Evolutionary conservation across 2,888 invertebrate species (phyloP).

Genomic region (Caenorhabditis sinica): DNA sequence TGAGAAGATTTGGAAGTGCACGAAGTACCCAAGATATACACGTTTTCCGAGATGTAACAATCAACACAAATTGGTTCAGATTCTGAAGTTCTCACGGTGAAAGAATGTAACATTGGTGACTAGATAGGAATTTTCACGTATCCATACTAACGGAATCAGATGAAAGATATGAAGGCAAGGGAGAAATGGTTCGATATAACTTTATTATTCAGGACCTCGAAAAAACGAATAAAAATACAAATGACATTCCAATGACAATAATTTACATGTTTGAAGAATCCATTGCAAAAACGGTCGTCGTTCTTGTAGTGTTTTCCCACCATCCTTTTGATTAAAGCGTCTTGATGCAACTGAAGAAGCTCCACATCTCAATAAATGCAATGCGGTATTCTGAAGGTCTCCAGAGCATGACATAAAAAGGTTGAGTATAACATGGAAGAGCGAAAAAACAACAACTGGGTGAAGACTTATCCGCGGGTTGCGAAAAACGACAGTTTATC

Average conservation of each 20-base stretch:
- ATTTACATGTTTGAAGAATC: too few species aligned
- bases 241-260: too few species aligned
- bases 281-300: too few species aligned
- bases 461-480: constrained; percentile 57
- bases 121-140: too few species aligned
- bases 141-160: too few species aligned
- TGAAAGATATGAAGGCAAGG: too few species aligned
- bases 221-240: too few species aligned
- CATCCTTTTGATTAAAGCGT: constrained; percentile 19
- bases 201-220: too few species aligned
- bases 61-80: constrained; percentile 5
- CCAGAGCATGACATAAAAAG: constrained; percentile 58
- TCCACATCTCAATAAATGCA: constrained; percentile 55
- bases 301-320: constrained; percentile 37
- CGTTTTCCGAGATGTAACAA: not conserved
- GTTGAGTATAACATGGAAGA: constrained; percentile 52
- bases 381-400: constrained; percentile 48
- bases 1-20: constrained; percentile 4
- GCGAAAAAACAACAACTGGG: constrained; percentile 52
- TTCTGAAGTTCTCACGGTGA: constrained; percentile 16
- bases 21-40: constrained; percentile 5
- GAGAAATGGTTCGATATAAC: too few species aligned
- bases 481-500: constrained; percentile 42
- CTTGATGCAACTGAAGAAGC: constrained; percentile 29
- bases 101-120: not conserved